Evolutionary conservation across 2,113 vertebrate genomes (phyloP), one percentile per base, ranked within the genome.

Genomic region (Recurvirostra avosetta): DNA sequence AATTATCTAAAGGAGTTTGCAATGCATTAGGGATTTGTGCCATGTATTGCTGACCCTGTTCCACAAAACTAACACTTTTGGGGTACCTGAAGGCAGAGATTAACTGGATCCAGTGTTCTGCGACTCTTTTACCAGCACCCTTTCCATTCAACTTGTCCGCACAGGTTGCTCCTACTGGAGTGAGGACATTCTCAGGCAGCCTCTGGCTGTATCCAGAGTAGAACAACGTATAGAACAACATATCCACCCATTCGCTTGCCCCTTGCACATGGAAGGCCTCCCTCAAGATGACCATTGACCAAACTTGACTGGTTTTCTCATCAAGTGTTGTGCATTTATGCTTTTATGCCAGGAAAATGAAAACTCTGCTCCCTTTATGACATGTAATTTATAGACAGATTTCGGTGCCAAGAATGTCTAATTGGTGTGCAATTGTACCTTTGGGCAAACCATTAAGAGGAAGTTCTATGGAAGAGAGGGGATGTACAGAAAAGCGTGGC

Each of bases 141-240:
- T 62, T 62, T 68, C 61, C 9, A 17, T 50, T 50, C n/a, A 38
- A 6, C 8, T n/a, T 17, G 23, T 7, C n/a, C n/a, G 56, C 36
- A 21, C 7, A 50, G 32, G 29, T 43, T 45, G 27, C 55, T 63
- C 27, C 50, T 58, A 49, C 49, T 61, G 40, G 16, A 78, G 11
- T 9, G 15, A 72, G 26, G 47, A 63, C 23, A 29, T 27, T n/a
- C 29, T 36, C 15, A 58, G 62, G 27, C 8, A 58, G 29, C 43
- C 43, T 58, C 41, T 30, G 41, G 32, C 29, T 63, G 32, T 50
- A 74, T n/a, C 43, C 61, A 27, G 16, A 53, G 25, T 11, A 53
- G 30, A 80, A 11, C 18, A 43, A 65, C 3, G 0, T 29, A 45
- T 1, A n/a, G 23, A 34, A 56, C 34, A 62, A 59, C 1, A 1